Conservation (phyloP, 2,113 vertebrate species). For the Antechinus flavipes region DNA sequence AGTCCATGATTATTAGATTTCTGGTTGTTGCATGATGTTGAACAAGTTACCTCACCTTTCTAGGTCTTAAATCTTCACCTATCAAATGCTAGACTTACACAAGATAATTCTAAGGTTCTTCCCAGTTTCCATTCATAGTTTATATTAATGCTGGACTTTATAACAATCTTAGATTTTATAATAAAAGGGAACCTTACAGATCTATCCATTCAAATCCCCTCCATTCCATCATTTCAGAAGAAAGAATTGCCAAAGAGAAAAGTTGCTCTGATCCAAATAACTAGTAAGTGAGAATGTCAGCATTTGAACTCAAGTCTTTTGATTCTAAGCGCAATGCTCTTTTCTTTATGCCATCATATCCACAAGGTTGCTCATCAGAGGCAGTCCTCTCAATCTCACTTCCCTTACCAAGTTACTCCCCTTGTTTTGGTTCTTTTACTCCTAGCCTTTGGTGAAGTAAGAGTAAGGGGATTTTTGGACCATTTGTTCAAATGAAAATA, state of each 20-base stretch:
- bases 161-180: background rate
- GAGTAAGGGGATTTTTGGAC: conserved; percentile 26
- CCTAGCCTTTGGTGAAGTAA: conserved; percentile 30
- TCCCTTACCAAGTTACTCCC: background rate
- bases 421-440: background rate
- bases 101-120: background rate
- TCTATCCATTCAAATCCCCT: background rate
- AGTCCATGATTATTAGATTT: background rate
- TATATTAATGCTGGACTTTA: background rate
- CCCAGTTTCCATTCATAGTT: background rate
- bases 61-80: background rate
- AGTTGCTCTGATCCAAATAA: background rate
- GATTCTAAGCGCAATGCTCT: background rate
- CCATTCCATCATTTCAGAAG: background rate
- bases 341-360: background rate
- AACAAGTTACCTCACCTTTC: background rate
- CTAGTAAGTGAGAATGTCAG: background rate
- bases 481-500: conserved; percentile 47
- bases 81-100: background rate
- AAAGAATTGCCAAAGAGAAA: background rate
- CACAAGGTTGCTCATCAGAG: conserved; percentile 11
- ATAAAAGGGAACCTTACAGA: background rate
- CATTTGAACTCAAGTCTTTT: background rate
- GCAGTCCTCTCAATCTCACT: background rate
- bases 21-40: background rate